A percentile compares a stretch with the other conserved stretches of the same genome.
phyloP scores from a whole-genome alignment of 2,113 vertebrate species.

The Mus spicilegus region DNA sequence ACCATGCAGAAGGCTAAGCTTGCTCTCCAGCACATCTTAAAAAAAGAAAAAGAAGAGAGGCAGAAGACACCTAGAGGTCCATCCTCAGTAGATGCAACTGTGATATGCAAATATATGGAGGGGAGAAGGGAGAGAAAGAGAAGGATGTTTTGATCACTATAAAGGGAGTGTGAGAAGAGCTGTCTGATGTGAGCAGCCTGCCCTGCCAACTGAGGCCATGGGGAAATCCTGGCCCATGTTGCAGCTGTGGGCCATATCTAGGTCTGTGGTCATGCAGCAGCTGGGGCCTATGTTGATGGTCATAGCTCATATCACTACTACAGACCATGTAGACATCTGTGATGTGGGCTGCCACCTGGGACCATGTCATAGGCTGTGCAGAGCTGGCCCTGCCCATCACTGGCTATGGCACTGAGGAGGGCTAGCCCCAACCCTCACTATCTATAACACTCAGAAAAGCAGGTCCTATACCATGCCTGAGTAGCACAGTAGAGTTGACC shows the following conservation, averaged over 20 bases:
- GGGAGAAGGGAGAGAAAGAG: neutral
- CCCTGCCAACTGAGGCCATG: neutral
- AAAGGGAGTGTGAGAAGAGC: neutral
- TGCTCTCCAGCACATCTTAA: neutral
- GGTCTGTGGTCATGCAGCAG: neutral
- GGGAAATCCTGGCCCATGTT: neutral
- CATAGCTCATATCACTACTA: neutral
- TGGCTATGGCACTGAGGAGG: neutral
- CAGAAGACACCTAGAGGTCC: neutral
- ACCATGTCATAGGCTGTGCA: neutral
- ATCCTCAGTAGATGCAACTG: neutral
- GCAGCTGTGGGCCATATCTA: neutral
- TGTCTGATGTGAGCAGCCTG: neutral
- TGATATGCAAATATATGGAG: neutral
- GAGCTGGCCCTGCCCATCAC: neutral
- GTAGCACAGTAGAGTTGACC: neutral
- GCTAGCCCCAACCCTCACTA: neutral
- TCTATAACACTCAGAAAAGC: neutral
- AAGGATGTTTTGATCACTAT: neutral
- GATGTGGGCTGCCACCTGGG: neutral
- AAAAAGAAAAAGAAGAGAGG: neutral
- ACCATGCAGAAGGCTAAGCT: neutral
- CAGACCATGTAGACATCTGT: neutral
- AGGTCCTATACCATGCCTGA: neutral
- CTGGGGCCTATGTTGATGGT: neutral